phyloP scores from a whole-genome alignment of 1,140 invertebrate species.

The Harlomillsia oculata region DNA sequence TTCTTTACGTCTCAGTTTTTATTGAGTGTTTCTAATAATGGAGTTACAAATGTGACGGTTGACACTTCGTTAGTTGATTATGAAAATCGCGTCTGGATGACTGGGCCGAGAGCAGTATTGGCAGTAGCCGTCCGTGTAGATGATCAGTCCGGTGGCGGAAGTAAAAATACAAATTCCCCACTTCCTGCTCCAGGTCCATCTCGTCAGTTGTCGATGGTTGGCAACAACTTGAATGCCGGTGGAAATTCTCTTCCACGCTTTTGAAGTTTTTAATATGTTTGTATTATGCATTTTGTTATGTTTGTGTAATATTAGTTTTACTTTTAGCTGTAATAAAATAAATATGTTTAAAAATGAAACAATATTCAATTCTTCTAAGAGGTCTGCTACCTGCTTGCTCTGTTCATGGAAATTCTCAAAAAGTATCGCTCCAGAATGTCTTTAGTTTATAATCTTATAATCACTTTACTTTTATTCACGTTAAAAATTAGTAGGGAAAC shows the following conservation, averaged over 20 bases:
- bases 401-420: no score
- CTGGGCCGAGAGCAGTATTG: slow-evolving; percentile 56
- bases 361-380: no score
- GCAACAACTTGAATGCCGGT: neutral
- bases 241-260: neutral
- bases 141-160: slow-evolving; percentile 47
- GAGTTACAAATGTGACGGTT: slow-evolving; percentile 54
- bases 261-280: no score
- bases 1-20: slow-evolving; percentile 72
- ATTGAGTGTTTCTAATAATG: slow-evolving; percentile 48
- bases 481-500: no score
- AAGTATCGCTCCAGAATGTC: no score
- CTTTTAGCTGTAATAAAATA: no score
- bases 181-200: neutral
- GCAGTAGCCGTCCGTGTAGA: slow-evolving; percentile 61
- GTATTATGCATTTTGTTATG: no score
- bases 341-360: no score
- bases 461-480: no score
- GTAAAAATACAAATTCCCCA: slow-evolving; percentile 19
- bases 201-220: neutral
- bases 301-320: no score
- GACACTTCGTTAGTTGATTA: slow-evolving; percentile 63
- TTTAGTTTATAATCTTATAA: no score
- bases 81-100: slow-evolving; percentile 61
- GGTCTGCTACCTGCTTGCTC: no score